Evolutionary conservation across 2,797 vertebrate species (phyloP).

Genomic region (Pantherophis alleghaniensis): DNA sequence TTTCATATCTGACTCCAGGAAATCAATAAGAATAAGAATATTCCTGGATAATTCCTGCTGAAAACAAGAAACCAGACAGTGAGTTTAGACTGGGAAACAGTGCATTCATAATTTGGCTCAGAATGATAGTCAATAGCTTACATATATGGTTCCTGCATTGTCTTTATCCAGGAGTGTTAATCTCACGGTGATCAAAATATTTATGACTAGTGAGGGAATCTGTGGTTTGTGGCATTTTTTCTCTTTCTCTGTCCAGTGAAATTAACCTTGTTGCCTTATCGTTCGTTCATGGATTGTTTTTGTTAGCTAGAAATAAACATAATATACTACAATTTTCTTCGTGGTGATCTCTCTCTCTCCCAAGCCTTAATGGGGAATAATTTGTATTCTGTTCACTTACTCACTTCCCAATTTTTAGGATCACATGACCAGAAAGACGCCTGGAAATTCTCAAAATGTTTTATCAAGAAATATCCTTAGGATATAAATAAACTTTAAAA

Average conservation of each 20-base stretch:
- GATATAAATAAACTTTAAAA: conserved; percentile 45
- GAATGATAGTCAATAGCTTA: not conserved
- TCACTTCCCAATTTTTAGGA: conserved; percentile 45
- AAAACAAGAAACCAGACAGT: not conserved
- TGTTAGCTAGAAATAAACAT: conserved; percentile 37
- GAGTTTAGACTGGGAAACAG: not conserved
- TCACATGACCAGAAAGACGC: conserved; percentile 36
- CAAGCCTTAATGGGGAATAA: conserved; percentile 26
- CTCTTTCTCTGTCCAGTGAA: conserved; percentile 25
- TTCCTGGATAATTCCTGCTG: not conserved
- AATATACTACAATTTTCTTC: conserved; percentile 16
- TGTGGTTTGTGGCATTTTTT: conserved; percentile 25
- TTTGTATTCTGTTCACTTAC: conserved; percentile 54
- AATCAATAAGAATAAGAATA: conserved; percentile 13
- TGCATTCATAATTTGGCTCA: not conserved
- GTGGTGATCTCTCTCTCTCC: conserved; percentile 12
- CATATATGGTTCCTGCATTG: conserved; percentile 19
- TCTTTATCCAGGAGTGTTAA: conserved; percentile 26
- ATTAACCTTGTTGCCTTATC: conserved; percentile 13
- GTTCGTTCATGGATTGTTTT: conserved; percentile 39
- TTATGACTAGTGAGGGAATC: conserved; percentile 28
- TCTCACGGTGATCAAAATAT: conserved; percentile 27
- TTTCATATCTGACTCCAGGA: not conserved
- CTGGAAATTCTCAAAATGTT: conserved; percentile 43
- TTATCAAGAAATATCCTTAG: conserved; percentile 46